Percentiles rank a stretch among this genome's conserved stretches.
These are phyloP conservation scores for Rosalia funebris DNA, from an alignment of 2,888 invertebrate genomes.

Conservation along the genomic window DNA sequence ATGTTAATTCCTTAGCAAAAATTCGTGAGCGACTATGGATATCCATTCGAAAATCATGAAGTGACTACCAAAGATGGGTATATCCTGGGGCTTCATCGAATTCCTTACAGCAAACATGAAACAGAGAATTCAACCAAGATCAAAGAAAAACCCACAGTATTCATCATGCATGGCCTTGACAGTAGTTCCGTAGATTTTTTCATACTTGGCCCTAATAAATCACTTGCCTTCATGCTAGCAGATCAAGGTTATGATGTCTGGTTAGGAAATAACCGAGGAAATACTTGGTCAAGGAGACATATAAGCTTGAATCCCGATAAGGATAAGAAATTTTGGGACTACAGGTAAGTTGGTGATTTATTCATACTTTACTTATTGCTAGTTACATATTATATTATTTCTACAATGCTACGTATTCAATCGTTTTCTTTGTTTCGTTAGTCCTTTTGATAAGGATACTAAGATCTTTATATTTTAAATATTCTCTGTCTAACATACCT, in stretches of 20 bases:
- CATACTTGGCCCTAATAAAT: slow-evolving; percentile 38
- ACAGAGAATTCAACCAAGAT: slow-evolving; percentile 18
- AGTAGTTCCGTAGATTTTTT: slow-evolving; percentile 36
- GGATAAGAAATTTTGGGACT: slow-evolving; percentile 64
- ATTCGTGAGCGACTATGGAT: slow-evolving; percentile 71
- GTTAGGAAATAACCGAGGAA: slow-evolving; percentile 66
- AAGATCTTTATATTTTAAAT: too few relatives aligned
- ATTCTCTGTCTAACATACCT: too few relatives aligned
- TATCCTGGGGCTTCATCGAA: slow-evolving; percentile 78
- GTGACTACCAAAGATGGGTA: slow-evolving; percentile 80
- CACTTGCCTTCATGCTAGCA: slow-evolving; percentile 40
- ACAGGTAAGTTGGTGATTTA: slow-evolving; percentile 58
- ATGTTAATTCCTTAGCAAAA: slow-evolving; percentile 55
- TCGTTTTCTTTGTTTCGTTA: too few relatives aligned
- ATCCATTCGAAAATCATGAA: slow-evolving; percentile 72
- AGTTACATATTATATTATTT: too few relatives aligned
- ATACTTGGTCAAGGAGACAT: slow-evolving; percentile 66
- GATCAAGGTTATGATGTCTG: slow-evolving; percentile 45
- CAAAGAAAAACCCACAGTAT: slow-evolving; percentile 21
- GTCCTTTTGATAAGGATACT: too few relatives aligned
- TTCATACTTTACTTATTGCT: too few relatives aligned
- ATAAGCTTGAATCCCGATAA: slow-evolving; percentile 46
- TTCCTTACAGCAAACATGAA: slow-evolving; percentile 67
- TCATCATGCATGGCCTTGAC: slow-evolving; percentile 33
- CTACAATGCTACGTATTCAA: too few relatives aligned